Evolutionary conservation across 2,888 invertebrate genomes (phyloP), one percentile per base, ranked within the genome.

Genomic region (Torymus auratus): DNA sequence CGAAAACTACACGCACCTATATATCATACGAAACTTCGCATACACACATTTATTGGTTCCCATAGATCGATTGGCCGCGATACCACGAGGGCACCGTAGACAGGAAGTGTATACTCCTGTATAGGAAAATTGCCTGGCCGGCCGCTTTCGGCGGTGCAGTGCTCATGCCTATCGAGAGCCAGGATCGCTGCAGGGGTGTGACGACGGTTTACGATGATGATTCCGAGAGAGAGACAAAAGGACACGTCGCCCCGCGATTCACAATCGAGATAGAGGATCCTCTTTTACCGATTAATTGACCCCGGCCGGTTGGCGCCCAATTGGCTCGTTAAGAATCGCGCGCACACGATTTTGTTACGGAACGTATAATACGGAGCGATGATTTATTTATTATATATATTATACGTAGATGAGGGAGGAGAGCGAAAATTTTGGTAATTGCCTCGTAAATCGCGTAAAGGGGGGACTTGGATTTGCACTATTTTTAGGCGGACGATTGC

Each of bases 121-220:
- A n/a, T 15, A 28, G 69, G 58, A 55, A 67, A 61, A 60, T 28
- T 4, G 28, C 3, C 58, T 23, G 10, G 60, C 23, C 1, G 10
- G 60, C 23, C 1, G 10, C n/a, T 20, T 10, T 14, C 15, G 14
- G 20, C 5, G 13, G 13, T 23, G 10, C 7, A 55, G 11, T n/a
- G 13, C 58, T 3, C 20, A 20, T 20, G 50, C 56, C 7, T 72
- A 62, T 67, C 78, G 74, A 23, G 23, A 20, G 15, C 14, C 58
- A 17, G 13, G 28, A 79, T 74, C 79, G 60, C 20, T 13, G 23
- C 13, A 13, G 17, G 74, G 73, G 78, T 71, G 70, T 81, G 71
- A 80, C 72, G 69, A 67, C 58, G 62, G 50, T 67, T 80, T 75
- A 79, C 73, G 78, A 79, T 41, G 78, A 79, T 41, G 68, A 67